Percentiles rank a stretch among this genome's conserved stretches.
These are phyloP conservation scores for Cygnus olor DNA, from an alignment of 2,797 vertebrate species.

Conservation along the genomic window DNA sequence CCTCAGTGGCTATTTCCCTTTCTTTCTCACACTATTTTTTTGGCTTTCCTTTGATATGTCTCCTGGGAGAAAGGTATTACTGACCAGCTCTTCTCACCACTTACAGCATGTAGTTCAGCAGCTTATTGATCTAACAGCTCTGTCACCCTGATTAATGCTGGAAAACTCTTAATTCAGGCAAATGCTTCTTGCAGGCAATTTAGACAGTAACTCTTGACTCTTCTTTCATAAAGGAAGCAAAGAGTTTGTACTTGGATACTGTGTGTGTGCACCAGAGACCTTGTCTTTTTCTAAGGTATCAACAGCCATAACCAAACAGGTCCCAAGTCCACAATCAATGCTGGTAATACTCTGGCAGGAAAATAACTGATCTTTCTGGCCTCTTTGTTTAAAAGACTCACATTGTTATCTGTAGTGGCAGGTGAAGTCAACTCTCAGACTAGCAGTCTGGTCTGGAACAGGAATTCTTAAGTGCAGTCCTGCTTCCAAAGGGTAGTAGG, in stretches of 20 bases:
- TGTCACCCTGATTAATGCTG: neutral
- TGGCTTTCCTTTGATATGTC: neutral
- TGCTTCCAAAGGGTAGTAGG: neutral
- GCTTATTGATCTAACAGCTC: neutral
- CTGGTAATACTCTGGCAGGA: neutral
- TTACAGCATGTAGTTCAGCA: neutral
- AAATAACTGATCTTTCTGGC: neutral
- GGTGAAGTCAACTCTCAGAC: neutral
- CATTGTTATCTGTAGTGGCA: neutral
- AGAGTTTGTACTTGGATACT: neutral
- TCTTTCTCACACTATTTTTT: neutral
- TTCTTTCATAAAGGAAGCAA: neutral
- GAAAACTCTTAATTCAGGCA: neutral
- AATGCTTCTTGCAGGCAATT: neutral
- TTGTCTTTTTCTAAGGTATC: neutral
- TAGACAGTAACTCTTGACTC: neutral
- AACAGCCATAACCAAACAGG: neutral
- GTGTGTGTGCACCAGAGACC: neutral
- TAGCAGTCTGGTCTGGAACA: neutral
- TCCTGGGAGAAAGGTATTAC: neutral
- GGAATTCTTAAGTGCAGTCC: neutral
- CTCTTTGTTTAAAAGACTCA: neutral
- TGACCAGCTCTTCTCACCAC: neutral
- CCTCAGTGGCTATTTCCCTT: neutral
- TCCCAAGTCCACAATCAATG: neutral